Conservation (phyloP, 2,113 vertebrate genomes). For the Murina feae region DNA sequence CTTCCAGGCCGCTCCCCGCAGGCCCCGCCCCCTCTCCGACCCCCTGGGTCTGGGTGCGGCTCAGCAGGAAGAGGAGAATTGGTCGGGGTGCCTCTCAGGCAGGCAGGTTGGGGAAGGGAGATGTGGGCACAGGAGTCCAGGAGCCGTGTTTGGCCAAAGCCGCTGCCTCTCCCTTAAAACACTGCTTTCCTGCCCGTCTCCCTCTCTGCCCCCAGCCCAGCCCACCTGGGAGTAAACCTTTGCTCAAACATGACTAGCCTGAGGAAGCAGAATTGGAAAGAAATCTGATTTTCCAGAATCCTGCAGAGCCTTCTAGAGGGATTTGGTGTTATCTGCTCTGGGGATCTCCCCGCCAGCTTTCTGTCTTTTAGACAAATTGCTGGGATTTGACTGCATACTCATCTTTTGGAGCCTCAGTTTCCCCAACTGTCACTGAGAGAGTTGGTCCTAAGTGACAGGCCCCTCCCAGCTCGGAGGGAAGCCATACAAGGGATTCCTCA, state of each 20-base stretch:
- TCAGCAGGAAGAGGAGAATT: not conserved
- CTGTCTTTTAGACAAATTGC: not conserved
- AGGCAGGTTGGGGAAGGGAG: not conserved
- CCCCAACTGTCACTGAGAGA: not conserved
- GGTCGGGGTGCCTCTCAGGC: not conserved
- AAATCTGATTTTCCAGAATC: constrained; percentile 37
- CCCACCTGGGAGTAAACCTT: not conserved
- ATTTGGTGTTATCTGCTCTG: not conserved
- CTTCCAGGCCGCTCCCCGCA: not conserved
- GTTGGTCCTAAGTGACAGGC: not conserved
- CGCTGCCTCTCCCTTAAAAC: not conserved
- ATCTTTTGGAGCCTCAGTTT: not conserved
- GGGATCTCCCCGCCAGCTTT: not conserved
- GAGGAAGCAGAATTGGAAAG: constrained; percentile 22
- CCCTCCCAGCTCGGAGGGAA: not conserved
- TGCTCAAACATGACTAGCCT: not conserved
- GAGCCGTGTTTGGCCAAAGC: not conserved
- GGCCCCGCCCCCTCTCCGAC: not conserved
- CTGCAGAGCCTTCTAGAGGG: not conserved
- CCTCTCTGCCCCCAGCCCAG: not conserved
- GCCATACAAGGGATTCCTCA: not conserved
- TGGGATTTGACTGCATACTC: not conserved
- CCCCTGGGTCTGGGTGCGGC: not conserved
- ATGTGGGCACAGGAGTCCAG: not conserved
- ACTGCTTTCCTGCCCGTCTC: not conserved